A percentile compares a stretch with the other conserved stretches of the same genome.
phyloP scores from a whole-genome alignment of 1,140 invertebrate genomes.

The Trachelipus rathkii region DNA sequence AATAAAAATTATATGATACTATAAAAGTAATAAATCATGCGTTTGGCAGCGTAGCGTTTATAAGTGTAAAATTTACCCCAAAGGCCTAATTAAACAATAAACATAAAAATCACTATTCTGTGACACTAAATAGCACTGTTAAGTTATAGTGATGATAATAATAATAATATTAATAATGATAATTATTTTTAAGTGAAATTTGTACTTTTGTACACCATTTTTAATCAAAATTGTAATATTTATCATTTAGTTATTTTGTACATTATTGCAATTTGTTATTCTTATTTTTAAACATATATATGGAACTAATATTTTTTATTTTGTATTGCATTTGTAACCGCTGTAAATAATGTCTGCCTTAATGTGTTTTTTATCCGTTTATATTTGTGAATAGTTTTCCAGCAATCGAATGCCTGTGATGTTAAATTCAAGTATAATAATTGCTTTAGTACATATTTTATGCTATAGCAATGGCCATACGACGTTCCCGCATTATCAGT shows the following conservation, averaged over 20 bases:
- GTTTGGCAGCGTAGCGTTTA: background rate
- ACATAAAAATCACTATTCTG: too few relatives aligned
- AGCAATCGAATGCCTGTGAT: background rate
- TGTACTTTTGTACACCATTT: too few relatives aligned
- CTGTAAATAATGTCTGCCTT: background rate
- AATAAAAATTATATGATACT: conserved; percentile 1
- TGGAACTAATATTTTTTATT: background rate
- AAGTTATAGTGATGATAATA: too few relatives aligned
- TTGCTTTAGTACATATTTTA: conserved; percentile 11
- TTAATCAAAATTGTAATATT: background rate
- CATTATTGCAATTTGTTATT: background rate
- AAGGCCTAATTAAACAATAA: too few relatives aligned
- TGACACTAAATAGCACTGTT: too few relatives aligned
- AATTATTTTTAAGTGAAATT: too few relatives aligned
- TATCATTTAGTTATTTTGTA: background rate
- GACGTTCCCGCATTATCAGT: background rate
- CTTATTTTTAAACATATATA: background rate
- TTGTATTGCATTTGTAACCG: background rate
- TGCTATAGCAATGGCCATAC: conserved; percentile 2
- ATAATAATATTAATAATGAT: too few relatives aligned
- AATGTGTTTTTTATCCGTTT: background rate
- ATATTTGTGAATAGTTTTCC: conserved; percentile 9
- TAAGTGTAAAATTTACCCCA: background rate
- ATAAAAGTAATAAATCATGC: background rate
- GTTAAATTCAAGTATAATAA: background rate